Evolutionary conservation across 2,888 invertebrate genomes (phyloP).

Genomic region (Lutraria lutraria): DNA sequence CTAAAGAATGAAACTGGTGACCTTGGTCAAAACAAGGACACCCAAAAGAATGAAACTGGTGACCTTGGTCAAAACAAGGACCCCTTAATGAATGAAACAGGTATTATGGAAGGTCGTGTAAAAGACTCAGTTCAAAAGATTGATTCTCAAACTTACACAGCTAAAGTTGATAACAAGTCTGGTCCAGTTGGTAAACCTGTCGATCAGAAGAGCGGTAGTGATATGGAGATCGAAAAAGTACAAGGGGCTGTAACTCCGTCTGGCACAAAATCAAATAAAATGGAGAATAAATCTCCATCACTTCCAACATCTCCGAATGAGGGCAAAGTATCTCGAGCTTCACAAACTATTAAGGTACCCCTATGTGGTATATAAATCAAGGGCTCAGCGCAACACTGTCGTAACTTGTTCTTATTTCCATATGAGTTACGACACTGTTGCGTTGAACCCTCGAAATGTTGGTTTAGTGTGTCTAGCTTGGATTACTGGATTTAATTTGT

Average conservation of each 20-base stretch:
- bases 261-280: slow-evolving; percentile 42
- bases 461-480: too few species aligned
- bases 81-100: background rate
- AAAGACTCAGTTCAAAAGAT: slow-evolving; percentile 43
- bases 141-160: slow-evolving; percentile 23
- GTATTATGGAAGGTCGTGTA: slow-evolving; percentile 33
- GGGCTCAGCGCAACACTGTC: too few species aligned
- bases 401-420: too few species aligned
- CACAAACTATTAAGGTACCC: slow-evolving; percentile 27
- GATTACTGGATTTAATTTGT: too few species aligned
- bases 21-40: background rate
- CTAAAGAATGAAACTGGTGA: slow-evolving; percentile 11
- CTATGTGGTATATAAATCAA: slow-evolving; percentile 11
- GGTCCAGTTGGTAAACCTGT: background rate
- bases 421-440: too few species aligned
- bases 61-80: background rate
- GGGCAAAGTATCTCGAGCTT: slow-evolving; percentile 15
- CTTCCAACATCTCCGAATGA: slow-evolving; percentile 44
- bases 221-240: slow-evolving; percentile 26
- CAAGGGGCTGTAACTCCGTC: slow-evolving; percentile 40
- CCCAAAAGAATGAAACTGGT: slow-evolving; percentile 10
- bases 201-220: slow-evolving; percentile 26
- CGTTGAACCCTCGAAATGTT: too few species aligned
- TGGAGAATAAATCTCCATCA: slow-evolving; percentile 42
- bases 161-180: background rate